Percentiles rank a stretch among this genome's conserved stretches.
Evolutionary conservation across 2,113 vertebrate genomes (phyloP).

Genomic region (Hymenochirus boettgeri): DNA sequence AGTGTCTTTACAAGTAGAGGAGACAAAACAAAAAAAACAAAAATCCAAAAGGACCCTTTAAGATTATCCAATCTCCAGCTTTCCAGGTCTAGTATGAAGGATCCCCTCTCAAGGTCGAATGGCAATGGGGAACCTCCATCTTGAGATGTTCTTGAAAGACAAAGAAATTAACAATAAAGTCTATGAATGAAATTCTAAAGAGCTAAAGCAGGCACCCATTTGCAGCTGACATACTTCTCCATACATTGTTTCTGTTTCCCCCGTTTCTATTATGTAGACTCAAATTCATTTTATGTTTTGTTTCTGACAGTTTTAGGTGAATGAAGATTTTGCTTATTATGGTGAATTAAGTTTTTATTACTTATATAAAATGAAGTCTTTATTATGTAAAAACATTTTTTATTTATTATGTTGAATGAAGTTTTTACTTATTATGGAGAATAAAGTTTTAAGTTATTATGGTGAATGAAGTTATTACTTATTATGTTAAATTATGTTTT

Average conservation of each 20-base stretch:
- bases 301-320: background rate
- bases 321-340: background rate
- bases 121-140: constrained; percentile 16
- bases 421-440: too few species aligned
- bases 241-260: background rate
- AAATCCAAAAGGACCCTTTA: constrained; percentile 15
- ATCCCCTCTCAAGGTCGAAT: constrained; percentile 29
- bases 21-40: constrained; percentile 22
- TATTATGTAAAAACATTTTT: too few species aligned
- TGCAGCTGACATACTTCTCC: background rate
- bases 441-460: too few species aligned
- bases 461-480: too few species aligned
- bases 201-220: constrained; percentile 6
- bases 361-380: too few species aligned
- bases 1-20: constrained; percentile 22
- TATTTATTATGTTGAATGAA: too few species aligned
- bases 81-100: constrained; percentile 12
- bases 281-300: background rate
- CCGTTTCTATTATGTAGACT: background rate
- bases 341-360: too few species aligned
- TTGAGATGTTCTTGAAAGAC: constrained; percentile 29
- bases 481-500: too few species aligned
- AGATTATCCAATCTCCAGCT: constrained; percentile 33
- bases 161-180: constrained; percentile 13
- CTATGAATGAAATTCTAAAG: constrained; percentile 14